Evolutionary conservation across 2,797 vertebrate species (phyloP).

Genomic region (Sebastes trivittatus): DNA sequence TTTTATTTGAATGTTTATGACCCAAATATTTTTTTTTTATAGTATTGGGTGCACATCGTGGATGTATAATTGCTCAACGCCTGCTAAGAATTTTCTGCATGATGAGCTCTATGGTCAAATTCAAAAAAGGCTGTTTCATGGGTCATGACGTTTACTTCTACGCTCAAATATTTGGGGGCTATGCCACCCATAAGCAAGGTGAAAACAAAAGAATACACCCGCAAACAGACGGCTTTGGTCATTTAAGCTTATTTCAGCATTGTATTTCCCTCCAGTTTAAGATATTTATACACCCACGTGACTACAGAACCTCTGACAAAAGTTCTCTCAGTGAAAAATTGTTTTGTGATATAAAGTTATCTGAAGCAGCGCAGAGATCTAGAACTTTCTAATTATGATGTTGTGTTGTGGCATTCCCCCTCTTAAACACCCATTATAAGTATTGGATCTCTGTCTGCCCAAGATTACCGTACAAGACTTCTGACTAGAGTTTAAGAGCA

Average conservation of each 20-base stretch:
- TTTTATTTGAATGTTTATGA: not conserved
- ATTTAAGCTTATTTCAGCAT: not conserved
- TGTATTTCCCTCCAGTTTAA: not conserved
- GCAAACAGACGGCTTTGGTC: not conserved
- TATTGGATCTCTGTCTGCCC: constrained; percentile 48
- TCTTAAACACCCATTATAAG: constrained; percentile 58
- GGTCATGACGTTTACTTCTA: not conserved
- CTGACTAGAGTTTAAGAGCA: constrained; percentile 55
- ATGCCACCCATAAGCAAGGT: not conserved
- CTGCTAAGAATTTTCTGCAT: not conserved
- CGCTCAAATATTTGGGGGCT: not conserved
- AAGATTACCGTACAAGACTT: constrained; percentile 44
- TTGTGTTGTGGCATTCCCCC: constrained; percentile 57
- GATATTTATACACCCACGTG: not conserved
- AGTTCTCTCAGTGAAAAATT: not conserved
- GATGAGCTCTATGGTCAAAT: not conserved
- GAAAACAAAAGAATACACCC: not conserved
- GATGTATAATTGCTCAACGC: not conserved
- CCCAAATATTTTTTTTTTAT: not conserved
- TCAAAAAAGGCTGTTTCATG: not conserved
- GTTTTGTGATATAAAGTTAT: constrained; percentile 6
- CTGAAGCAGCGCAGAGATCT: constrained; percentile 6
- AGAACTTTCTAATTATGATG: constrained; percentile 55
- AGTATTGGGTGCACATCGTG: not conserved
- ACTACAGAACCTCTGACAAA: not conserved